These are phyloP conservation scores for Pinna nobilis DNA, from an alignment of 1,140 invertebrate species.

Conservation along the genomic window DNA sequence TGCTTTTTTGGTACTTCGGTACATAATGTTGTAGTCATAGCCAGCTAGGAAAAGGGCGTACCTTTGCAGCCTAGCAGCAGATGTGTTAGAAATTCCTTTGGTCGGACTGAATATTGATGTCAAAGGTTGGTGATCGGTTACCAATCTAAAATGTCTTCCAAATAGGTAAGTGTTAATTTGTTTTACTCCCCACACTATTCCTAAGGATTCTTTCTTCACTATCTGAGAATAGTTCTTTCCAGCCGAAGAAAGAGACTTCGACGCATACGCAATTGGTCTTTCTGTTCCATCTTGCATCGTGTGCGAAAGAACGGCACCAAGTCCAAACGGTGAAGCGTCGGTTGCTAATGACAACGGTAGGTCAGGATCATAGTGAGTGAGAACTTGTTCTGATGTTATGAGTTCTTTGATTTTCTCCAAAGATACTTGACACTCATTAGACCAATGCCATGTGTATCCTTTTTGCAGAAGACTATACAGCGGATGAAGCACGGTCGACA, in stretches of 20 bases:
- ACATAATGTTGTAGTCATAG: conserved; percentile 14
- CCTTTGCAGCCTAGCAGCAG: conserved; percentile 66
- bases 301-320: conserved; percentile 76
- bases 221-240: conserved; percentile 73
- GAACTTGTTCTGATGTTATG: conserved; percentile 28
- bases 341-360: conserved; percentile 47
- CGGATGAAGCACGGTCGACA: conserved; percentile 35
- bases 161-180: conserved; percentile 76
- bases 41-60: conserved; percentile 58
- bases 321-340: conserved; percentile 75
- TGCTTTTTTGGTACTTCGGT: conserved; percentile 30
- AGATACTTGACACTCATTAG: conserved; percentile 27
- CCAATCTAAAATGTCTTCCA: conserved; percentile 62
- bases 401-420: conserved; percentile 26
- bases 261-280: conserved; percentile 72
- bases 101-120: conserved; percentile 65
- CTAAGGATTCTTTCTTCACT: conserved; percentile 75
- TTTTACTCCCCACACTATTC: conserved; percentile 75
- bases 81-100: conserved; percentile 51
- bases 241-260: conserved; percentile 64
- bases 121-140: conserved; percentile 68
- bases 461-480: conserved; percentile 32
- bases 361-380: conserved; percentile 39
- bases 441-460: conserved; percentile 25
- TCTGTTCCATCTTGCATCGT: conserved; percentile 65